A percentile compares a stretch with the other conserved stretches of the same genome.
These are phyloP conservation scores for Acromyrmex charruanus DNA, from an alignment of 1,140 invertebrate species.

Conservation along the genomic window DNA sequence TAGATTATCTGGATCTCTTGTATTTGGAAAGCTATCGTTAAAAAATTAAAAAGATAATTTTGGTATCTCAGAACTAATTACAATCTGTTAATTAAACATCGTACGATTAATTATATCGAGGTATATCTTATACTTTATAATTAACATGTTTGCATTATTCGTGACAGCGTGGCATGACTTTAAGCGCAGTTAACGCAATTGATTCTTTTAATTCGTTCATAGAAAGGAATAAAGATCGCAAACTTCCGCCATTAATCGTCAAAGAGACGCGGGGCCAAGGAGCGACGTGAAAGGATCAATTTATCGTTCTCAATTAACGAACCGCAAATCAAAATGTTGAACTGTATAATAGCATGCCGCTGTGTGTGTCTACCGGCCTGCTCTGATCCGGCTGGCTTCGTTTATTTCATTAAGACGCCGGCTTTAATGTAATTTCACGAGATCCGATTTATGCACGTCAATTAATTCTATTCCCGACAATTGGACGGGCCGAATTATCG, in stretches of 20 bases:
- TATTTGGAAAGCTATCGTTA: neutral
- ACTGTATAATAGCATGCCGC: neutral
- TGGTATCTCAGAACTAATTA: neutral
- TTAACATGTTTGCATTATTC: neutral
- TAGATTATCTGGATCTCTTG: neutral
- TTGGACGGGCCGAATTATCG: slow-evolving; percentile 1
- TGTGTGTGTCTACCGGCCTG: neutral
- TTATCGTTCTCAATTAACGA: slow-evolving; percentile 64
- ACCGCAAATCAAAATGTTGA: slow-evolving; percentile 52
- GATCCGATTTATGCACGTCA: slow-evolving; percentile 12
- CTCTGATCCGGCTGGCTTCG: slow-evolving; percentile 25
- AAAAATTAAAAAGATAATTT: neutral
- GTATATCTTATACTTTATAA: neutral
- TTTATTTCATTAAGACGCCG: slow-evolving; percentile 53
- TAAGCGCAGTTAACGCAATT: neutral
- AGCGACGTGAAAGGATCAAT: slow-evolving; percentile 66
- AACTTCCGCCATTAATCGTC: slow-evolving; percentile 46
- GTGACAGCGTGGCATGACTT: neutral
- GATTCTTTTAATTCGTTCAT: slow-evolving; percentile 7
- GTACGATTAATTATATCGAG: neutral
- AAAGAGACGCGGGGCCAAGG: slow-evolving; percentile 48
- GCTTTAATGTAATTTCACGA: slow-evolving; percentile 46
- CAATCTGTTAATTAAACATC: neutral
- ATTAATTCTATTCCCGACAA: slow-evolving; percentile 37
- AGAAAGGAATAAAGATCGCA: slow-evolving; percentile 30